A percentile compares a stretch with the other conserved stretches of the same genome.
phyloP scores from a whole-genome alignment of 2,888 invertebrate species.

The Drosophila heteroneura region DNA sequence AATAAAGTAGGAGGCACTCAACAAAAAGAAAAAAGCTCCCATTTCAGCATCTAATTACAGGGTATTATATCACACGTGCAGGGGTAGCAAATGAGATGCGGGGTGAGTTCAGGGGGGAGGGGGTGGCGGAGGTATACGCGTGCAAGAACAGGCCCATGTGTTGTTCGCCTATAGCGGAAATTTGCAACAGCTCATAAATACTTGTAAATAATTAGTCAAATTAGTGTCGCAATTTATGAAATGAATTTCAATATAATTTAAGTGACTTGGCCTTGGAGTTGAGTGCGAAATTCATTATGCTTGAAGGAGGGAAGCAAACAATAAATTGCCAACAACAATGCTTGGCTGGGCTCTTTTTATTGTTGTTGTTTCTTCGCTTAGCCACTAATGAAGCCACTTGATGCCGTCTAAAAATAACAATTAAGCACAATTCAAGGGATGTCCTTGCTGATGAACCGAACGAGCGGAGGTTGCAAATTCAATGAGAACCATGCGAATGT shows the following conservation, averaged over 20 bases:
- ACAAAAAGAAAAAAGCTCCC: neutral
- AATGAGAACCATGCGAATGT: conserved; percentile 41
- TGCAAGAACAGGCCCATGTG: conserved; percentile 15
- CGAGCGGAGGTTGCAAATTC: conserved; percentile 38
- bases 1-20: neutral
- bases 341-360: neutral
- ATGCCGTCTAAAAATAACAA: conserved; percentile 41
- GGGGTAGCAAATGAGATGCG: neutral
- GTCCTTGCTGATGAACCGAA: conserved; percentile 11
- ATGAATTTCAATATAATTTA: conserved; percentile 67
- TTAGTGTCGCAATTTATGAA: conserved; percentile 72
- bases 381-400: conserved; percentile 52
- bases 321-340: conserved; percentile 23
- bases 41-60: neutral
- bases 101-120: conserved; percentile 22
- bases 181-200: conserved; percentile 69
- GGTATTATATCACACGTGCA: conserved; percentile 29
- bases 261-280: conserved; percentile 38
- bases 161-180: conserved; percentile 53
- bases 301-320: conserved; percentile 3
- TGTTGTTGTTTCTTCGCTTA: conserved; percentile 1
- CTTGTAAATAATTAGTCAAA: conserved; percentile 74
- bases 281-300: conserved; percentile 14
- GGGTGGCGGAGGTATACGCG: neutral
- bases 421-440: conserved; percentile 35